Evolutionary conservation across 2,888 invertebrate species (phyloP), one percentile per base, ranked within the genome.

Genomic region (Leptodirus hochenwartii): DNA sequence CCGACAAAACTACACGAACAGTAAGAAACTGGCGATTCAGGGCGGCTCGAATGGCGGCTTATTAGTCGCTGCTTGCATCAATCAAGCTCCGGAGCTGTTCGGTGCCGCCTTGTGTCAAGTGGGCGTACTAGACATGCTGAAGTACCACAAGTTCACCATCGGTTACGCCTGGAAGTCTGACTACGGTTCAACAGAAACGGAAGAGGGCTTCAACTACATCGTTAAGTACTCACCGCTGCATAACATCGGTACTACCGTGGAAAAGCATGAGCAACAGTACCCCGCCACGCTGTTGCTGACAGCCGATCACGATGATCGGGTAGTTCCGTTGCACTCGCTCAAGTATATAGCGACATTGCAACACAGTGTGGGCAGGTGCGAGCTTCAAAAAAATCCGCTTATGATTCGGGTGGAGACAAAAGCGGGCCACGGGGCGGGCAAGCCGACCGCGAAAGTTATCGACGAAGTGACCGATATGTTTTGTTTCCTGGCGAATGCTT

Each of bases 301-400:
- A n/a, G 95, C 88, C 12, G 95, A 96, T 63, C 95, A 96, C 58
- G 95, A 96, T 61, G 95, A 96, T 61, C 74, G 96, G 42, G 96
- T 98, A 38, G 95, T 95, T 39, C 96, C 96, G 28, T 66, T 91
- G 40, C 98, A 98, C 62, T 91, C 93, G 35, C 67, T 95, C 26
- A 98, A 98, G 60, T 87, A 80, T 57, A 78, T 85, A 34, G 93
- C 96, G 2, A 71, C 81, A 43, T 61, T 98, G 35, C 96, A 98
- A 50, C 64, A 84, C 46, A 66, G 64, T 23, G 50, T 81, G 10
- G 73, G 71, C 23, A 51, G 53, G 33, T 47, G 64, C 4, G 47
- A 64, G 4, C 58, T 62, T 38, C 87, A 90, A 66, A 66, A 53
- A 11, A 84, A 84, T 44, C 96, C 96, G 2, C 55, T 98, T 39